A percentile compares a stretch with the other conserved stretches of the same genome.
These are phyloP conservation scores for Acrobasis consociella DNA, from an alignment of 2,888 invertebrate genomes.

Conservation along the genomic window DNA sequence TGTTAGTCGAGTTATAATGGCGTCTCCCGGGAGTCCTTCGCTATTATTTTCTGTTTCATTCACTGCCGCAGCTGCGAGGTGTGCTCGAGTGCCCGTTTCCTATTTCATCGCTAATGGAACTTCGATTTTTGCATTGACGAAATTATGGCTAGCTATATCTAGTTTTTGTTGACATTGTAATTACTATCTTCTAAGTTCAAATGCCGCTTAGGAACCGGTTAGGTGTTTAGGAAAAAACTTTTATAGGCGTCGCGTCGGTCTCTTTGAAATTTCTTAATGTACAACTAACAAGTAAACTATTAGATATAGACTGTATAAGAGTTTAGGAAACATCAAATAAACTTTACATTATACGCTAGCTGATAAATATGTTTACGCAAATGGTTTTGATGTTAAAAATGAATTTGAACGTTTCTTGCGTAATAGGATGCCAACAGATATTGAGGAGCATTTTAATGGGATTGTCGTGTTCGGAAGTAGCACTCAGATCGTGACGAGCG, in stretches of 20 bases:
- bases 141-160: constrained; percentile 39
- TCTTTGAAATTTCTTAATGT: constrained; percentile 11
- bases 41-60: constrained; percentile 74
- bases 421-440: constrained; percentile 30
- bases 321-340: not conserved
- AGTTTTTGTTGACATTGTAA: constrained; percentile 21
- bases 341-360: not conserved
- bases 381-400: not conserved
- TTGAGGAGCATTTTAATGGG: constrained; percentile 40
- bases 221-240: constrained; percentile 15
- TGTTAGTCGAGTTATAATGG: constrained; percentile 75
- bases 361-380: not conserved
- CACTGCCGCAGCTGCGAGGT: constrained; percentile 68
- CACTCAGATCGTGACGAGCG: constrained; percentile 59
- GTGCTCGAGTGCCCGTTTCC: constrained; percentile 68
- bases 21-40: constrained; percentile 61
- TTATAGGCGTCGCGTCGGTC: constrained; percentile 4
- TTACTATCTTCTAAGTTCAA: constrained; percentile 15
- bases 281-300: not conserved
- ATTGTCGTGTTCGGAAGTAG: constrained; percentile 65
- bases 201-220: constrained; percentile 15
- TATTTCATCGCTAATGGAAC: constrained; percentile 72
- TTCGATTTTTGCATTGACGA: constrained; percentile 61
- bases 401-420: constrained; percentile 7
- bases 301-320: not conserved